Evolutionary conservation across 2,113 vertebrate species (phyloP).

Genomic region (Trinectes maculatus): DNA sequence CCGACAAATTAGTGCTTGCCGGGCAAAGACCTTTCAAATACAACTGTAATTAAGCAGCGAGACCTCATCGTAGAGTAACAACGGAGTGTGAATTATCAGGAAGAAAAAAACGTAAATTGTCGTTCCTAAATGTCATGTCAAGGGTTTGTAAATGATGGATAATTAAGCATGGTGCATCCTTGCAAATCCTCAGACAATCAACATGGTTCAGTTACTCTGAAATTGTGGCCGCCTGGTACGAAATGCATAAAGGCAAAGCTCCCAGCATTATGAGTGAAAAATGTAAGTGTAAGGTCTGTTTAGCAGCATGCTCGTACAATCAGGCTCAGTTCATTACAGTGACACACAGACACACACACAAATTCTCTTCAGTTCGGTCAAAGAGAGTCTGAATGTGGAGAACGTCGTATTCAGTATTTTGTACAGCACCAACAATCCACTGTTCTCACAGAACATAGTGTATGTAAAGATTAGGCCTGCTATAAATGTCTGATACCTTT

Average conservation of each 20-base stretch:
- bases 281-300: constrained; percentile 23
- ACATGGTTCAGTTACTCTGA: constrained; percentile 25
- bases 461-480: constrained; percentile 20
- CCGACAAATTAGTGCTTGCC: constrained; percentile 58
- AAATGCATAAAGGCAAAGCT: neutral
- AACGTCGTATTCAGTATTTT: neutral
- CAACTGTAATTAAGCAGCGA: constrained; percentile 59
- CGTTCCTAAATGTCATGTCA: constrained; percentile 28
- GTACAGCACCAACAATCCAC: neutral
- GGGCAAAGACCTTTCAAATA: constrained; percentile 49
- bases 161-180: constrained; percentile 37
- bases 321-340: neutral
- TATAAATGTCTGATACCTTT: constrained; percentile 69
- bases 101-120: constrained; percentile 33
- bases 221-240: constrained; percentile 1
- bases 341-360: constrained; percentile 6
- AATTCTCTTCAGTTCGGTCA: neutral
- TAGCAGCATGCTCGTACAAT: neutral
- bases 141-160: constrained; percentile 52
- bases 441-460: constrained; percentile 6
- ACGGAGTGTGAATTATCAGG: constrained; percentile 39
- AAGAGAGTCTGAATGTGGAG: neutral
- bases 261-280: neutral
- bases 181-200: constrained; percentile 32
- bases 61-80: constrained; percentile 55